These are phyloP conservation scores for Orchesella cincta DNA, from an alignment of 1,140 invertebrate species.

Conservation along the genomic window DNA sequence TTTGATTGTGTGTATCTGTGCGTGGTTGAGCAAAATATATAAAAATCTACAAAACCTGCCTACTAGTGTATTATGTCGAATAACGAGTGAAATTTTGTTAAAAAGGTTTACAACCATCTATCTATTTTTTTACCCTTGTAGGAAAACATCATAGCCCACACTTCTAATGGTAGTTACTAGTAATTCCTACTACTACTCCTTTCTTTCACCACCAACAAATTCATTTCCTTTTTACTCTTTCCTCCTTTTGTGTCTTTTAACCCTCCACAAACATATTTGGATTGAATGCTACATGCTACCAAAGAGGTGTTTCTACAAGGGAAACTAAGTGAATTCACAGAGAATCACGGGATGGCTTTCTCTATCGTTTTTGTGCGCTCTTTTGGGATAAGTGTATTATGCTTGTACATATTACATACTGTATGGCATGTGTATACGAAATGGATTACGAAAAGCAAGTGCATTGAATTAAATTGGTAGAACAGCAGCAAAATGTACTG, in stretches of 20 bases:
- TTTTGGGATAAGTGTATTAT: too few relatives aligned
- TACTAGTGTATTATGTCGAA: too few relatives aligned
- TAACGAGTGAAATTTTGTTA: not conserved
- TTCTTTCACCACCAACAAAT: not conserved
- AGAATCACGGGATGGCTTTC: not conserved
- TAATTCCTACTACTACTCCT: too few relatives aligned
- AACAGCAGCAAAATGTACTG: not conserved
- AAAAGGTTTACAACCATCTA: not conserved
- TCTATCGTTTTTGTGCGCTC: not conserved
- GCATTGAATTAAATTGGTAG: constrained; percentile 7
- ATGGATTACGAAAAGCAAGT: too few relatives aligned
- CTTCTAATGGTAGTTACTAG: too few relatives aligned
- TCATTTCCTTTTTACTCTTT: not conserved
- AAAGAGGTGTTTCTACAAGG: not conserved
- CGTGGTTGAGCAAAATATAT: not conserved
- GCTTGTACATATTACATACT: not conserved
- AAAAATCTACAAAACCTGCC: not conserved
- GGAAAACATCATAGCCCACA: too few relatives aligned
- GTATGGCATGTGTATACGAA: too few relatives aligned
- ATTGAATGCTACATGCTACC: not conserved
- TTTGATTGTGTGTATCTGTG: not conserved
- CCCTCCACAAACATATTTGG: not conserved
- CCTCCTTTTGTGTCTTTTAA: not conserved
- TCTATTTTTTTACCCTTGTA: not conserved
- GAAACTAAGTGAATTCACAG: not conserved